phyloP scores from a whole-genome alignment of 2,888 invertebrate genomes.

The Zygothrica quintamaculata region DNA sequence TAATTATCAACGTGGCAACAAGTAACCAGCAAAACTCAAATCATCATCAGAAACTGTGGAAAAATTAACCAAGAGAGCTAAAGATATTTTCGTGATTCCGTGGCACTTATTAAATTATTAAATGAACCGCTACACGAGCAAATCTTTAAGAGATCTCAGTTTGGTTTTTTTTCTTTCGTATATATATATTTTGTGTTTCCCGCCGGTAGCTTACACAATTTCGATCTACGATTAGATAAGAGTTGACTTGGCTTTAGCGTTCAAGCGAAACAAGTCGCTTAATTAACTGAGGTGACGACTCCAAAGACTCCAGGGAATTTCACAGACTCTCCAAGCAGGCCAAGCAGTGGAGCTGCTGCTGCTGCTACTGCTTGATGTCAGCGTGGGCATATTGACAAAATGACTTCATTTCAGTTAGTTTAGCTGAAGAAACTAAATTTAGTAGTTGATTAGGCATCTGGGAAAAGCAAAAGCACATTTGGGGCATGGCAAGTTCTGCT shows the following conservation, averaged over 20 bases:
- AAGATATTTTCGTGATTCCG: slow-evolving; percentile 62
- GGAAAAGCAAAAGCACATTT: neutral
- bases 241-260: slow-evolving; percentile 46
- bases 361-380: slow-evolving; percentile 6
- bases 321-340: too few relatives aligned
- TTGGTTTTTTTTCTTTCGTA: neutral
- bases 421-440: neutral
- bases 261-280: slow-evolving; percentile 60
- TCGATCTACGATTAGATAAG: slow-evolving; percentile 71
- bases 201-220: slow-evolving; percentile 69
- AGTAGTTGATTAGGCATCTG: neutral
- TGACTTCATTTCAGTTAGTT: slow-evolving; percentile 20
- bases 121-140: slow-evolving; percentile 64
- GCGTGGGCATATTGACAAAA: slow-evolving; percentile 28
- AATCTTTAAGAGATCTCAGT: slow-evolving; percentile 24
- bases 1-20: slow-evolving; percentile 63
- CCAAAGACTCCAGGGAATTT: too few relatives aligned
- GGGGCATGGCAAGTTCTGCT: too few relatives aligned
- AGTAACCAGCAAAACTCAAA: slow-evolving; percentile 37
- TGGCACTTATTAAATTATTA: slow-evolving; percentile 79
- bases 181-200: slow-evolving; percentile 17
- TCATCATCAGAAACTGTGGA: too few relatives aligned
- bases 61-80: slow-evolving; percentile 1
- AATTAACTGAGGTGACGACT: slow-evolving; percentile 59
- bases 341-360: slow-evolving; percentile 19